Evolutionary conservation across 2,888 invertebrate species (phyloP).

Genomic region (Morinoia aosen): DNA sequence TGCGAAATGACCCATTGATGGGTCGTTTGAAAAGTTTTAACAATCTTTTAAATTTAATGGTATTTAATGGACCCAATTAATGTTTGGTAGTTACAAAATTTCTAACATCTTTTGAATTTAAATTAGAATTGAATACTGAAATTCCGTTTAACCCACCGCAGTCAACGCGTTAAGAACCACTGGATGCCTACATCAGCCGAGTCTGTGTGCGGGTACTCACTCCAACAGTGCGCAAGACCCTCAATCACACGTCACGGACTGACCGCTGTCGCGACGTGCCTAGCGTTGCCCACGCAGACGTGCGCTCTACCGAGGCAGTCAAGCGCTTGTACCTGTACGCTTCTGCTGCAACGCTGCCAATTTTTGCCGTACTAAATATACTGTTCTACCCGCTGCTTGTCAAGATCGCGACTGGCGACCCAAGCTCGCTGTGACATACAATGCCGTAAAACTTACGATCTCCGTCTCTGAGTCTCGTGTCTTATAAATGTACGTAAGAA

Average conservation of each 20-base stretch:
- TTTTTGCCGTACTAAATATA: slow-evolving; percentile 3
- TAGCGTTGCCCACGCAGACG: not conserved
- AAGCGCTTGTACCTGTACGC: slow-evolving; percentile 3
- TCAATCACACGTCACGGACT: not conserved
- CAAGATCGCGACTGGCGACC: not conserved
- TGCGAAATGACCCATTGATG: too few relatives aligned
- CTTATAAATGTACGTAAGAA: not conserved
- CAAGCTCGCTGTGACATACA: not conserved
- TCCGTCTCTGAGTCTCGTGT: not conserved
- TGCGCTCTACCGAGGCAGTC: not conserved
- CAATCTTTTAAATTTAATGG: too few relatives aligned
- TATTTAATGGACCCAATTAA: too few relatives aligned
- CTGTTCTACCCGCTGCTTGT: slow-evolving; percentile 2
- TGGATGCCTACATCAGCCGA: too few relatives aligned
- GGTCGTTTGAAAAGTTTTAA: too few relatives aligned
- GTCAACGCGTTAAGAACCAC: too few relatives aligned
- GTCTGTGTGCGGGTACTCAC: too few relatives aligned
- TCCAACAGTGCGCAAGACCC: not conserved
- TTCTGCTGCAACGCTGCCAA: slow-evolving; percentile 1
- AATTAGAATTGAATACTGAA: too few relatives aligned
- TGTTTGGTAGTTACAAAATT: too few relatives aligned
- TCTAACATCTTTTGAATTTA: too few relatives aligned
- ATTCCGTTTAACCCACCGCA: too few relatives aligned
- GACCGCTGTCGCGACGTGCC: not conserved
- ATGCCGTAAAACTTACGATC: not conserved